Base-by-base conservation (phyloP, 2,113 vertebrate genomes). In the Equus quagga region DNA sequence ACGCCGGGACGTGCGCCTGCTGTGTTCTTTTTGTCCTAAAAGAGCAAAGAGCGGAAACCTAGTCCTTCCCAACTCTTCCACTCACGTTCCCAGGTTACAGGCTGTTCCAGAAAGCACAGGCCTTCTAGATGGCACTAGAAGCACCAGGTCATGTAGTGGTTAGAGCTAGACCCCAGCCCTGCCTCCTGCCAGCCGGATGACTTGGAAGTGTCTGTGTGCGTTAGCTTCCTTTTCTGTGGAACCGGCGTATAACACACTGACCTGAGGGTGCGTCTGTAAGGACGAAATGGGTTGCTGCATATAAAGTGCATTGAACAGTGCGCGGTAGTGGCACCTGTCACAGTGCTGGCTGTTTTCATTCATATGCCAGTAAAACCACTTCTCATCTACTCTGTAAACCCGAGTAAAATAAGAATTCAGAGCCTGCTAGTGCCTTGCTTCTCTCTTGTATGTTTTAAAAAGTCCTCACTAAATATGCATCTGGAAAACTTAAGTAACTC, bases 1-100 rank as follows among this genome's bases (percentile, higher is more conserved):
- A 0, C 18, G 2, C 18, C 2, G n/a, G 11, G 10, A 51, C 5
- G 0, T n/a, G 31, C 23, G 21, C 46, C 73, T n/a, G 5, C 3
- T 15, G 36, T 46, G 28, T 10, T 89, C 33, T 26, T 2, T 60
- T 56, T 26, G 23, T 69, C 41, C 62, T 64, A 12, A 4, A 76
- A 54, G 54, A 91, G 51, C 70, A 46, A 70, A 84, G 51, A 44
- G 46, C 23, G 26, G 81, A 91, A 92, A 67, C 36, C 14, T 11
- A 28, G 26, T 44, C 80, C 72, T 85, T 70, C n/a, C 67, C 31
- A 49, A 18, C 17, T 75, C 80, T 76, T 26, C 13, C 31, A 8
- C 12, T 79, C 62, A 31, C 79, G 33, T 9, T 58, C 79, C 58
- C 36, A 17, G 28, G 13, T 28, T 49, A 24, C 36, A 24, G 9